phyloP scores from a whole-genome alignment of 2,888 invertebrate genomes.

The Metacarcinus magister region DNA sequence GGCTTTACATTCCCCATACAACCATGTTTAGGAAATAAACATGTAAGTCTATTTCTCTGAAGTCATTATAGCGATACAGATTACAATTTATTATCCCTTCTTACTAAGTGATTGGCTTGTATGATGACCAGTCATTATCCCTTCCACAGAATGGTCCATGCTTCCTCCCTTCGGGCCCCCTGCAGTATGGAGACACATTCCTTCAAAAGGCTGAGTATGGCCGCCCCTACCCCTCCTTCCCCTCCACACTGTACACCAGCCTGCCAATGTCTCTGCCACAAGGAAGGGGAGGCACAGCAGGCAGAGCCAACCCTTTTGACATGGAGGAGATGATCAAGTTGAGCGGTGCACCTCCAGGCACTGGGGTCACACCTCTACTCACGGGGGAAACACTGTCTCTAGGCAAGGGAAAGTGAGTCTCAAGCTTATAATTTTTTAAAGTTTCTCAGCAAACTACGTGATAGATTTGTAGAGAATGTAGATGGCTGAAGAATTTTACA shows the following conservation, averaged over 20 bases:
- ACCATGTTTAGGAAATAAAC: not conserved
- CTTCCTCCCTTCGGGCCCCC: conserved; percentile 67
- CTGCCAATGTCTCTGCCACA: not conserved
- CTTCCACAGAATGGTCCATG: not conserved
- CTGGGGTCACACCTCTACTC: conserved; percentile 70
- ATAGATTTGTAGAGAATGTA: too few relatives aligned
- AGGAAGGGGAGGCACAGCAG: not conserved
- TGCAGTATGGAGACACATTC: conserved; percentile 75
- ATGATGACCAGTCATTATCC: not conserved
- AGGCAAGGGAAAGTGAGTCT: conserved; percentile 61
- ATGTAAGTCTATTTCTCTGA: not conserved
- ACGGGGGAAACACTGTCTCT: conserved; percentile 26
- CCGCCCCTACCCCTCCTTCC: conserved; percentile 65
- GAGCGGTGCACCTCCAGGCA: conserved; percentile 69
- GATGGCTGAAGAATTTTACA: too few relatives aligned
- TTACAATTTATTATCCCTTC: not conserved
- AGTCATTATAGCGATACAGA: not conserved
- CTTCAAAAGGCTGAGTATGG: conserved; percentile 65
- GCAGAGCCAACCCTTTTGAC: not conserved
- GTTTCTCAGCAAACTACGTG: too few relatives aligned
- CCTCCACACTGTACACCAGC: conserved; percentile 53
- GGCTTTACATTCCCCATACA: too few relatives aligned
- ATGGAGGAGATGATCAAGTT: conserved; percentile 62
- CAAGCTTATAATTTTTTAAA: not conserved
- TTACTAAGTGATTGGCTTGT: not conserved